Evolutionary conservation across 2,113 vertebrate species (phyloP).

Genomic region (Gobius niger): DNA sequence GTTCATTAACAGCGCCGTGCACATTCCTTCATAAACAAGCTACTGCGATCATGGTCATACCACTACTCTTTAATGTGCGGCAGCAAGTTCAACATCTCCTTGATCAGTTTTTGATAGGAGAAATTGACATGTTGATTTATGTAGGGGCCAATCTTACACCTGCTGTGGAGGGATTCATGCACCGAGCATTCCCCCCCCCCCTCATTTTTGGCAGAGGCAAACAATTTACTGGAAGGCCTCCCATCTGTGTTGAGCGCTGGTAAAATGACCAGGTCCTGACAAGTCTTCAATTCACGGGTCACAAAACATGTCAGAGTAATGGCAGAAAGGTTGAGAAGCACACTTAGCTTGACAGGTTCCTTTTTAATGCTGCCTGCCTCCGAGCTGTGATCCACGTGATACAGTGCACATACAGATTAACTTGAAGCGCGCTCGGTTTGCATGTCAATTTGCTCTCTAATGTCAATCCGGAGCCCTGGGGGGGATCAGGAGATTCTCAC

Average conservation of each 20-base stretch:
- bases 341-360: constrained; percentile 75
- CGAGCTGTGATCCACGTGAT: constrained; percentile 65
- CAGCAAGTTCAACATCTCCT: constrained; percentile 45
- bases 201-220: constrained; percentile 35
- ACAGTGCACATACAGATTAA: constrained; percentile 71
- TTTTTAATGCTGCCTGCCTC: constrained; percentile 71
- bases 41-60: too few species aligned
- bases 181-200: not conserved
- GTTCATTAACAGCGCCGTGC: too few species aligned
- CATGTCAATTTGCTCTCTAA: constrained; percentile 58
- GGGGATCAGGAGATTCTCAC: constrained; percentile 24
- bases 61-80: constrained; percentile 16
- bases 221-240: constrained; percentile 52
- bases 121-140: constrained; percentile 55
- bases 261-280: constrained; percentile 77
- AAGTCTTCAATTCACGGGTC: constrained; percentile 78
- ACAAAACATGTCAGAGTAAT: constrained; percentile 74
- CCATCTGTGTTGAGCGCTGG: constrained; percentile 61
- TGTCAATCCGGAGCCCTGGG: constrained; percentile 50
- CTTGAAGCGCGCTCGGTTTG: constrained; percentile 47
- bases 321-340: constrained; percentile 68
- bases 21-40: too few species aligned
- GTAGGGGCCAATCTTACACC: constrained; percentile 62
- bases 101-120: constrained; percentile 55
- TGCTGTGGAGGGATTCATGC: constrained; percentile 47